Evolutionary conservation across 2,888 invertebrate genomes (phyloP), one percentile per base, ranked within the genome.

Genomic region (Phasia obesa): DNA sequence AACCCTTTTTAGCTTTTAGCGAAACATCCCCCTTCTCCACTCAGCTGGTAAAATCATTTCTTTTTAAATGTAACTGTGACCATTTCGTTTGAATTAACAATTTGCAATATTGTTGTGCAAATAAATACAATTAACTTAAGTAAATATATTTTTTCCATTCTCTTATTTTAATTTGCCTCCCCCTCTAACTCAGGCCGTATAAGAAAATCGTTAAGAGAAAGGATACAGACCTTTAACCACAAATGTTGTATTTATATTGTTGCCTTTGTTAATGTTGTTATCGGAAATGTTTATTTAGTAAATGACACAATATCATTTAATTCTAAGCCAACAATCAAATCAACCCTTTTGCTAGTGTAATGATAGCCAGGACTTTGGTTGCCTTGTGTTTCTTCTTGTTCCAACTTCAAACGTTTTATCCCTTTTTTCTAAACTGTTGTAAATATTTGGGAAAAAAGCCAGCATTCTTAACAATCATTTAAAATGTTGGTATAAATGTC

Each of bases 111-210:
- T 84, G 77, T 81, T 80, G 59, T 81, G 84, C 85, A 84, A 85
- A 85, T 84, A 82, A 84, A 86, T 84, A 84, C 85, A 85, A 86
- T 86, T 86, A 86, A 80, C 80, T 79, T 84, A 86, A 85, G 86
- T 86, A 86, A 85, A 85, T 81, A 86, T 38, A 44, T 25, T 17
- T 47, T 47, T 47, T 47, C n/a, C 15, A 19, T 62, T 62, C 42
- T 17, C 9, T 6, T 31, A 53, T 44, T 62, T 38, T 17, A 38
- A 27, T 17, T 38, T 19, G 4, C 4, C 35, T 70, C 35, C 44
- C 64, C 59, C 21, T n/a, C n/a, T 47, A 25, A 15, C 44, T 6
- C 35, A 13, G 35, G 31, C 11, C 5, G n/a, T n/a, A 7, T 19
- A 25, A 11, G 2, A 47, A 44, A 49, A 62, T 38, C 55, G 44